Evolutionary conservation across 2,113 vertebrate species (phyloP).

Genomic region (Zosterops hypoxanthus): DNA sequence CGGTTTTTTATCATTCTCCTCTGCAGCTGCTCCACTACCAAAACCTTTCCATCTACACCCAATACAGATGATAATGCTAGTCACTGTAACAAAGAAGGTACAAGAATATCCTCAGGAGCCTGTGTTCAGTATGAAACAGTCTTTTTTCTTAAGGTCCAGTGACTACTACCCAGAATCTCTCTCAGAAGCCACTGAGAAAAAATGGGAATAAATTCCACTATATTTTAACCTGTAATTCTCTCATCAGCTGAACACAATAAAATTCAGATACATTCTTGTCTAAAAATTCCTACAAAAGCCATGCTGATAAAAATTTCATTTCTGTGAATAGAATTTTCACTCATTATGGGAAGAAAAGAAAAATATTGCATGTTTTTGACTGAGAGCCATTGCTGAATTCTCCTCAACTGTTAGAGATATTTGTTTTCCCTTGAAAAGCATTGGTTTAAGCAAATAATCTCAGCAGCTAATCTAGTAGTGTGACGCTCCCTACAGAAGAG

Average conservation of each 20-base stretch:
- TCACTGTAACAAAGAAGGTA: not conserved
- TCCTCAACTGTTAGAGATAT: not conserved
- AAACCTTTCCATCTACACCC: not conserved
- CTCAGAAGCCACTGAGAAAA: not conserved
- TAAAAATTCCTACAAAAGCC: not conserved
- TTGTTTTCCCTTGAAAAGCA: not conserved
- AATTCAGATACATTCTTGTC: not conserved
- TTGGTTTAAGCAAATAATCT: not conserved
- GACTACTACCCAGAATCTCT: not conserved
- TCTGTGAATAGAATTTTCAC: not conserved
- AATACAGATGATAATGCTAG: not conserved
- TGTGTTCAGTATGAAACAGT: not conserved
- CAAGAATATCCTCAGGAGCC: not conserved
- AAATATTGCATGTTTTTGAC: not conserved
- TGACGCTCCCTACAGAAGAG: not conserved
- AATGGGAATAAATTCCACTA: not conserved
- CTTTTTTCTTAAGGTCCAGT: not conserved
- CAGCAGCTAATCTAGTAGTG: not conserved
- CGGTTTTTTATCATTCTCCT: not conserved
- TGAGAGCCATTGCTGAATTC: not conserved
- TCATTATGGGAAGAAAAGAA: not conserved
- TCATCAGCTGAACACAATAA: not conserved
- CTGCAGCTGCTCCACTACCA: not conserved
- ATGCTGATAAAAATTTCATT: not conserved
- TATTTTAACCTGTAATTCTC: not conserved